Evolutionary conservation across 2,888 invertebrate species (phyloP).

Genomic region (Eupithecia centaureata): DNA sequence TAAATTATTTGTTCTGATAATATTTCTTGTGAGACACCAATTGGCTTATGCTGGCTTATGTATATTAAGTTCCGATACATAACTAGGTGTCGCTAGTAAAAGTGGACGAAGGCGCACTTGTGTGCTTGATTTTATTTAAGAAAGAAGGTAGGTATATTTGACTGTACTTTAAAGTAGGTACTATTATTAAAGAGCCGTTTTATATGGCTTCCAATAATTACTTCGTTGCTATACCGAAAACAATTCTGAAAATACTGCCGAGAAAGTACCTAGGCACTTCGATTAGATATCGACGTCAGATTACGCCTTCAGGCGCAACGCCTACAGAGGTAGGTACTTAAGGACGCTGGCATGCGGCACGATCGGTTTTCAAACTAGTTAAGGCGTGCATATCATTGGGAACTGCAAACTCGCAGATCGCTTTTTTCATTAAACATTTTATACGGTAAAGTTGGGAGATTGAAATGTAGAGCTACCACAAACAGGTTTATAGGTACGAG

Average conservation of each 20-base stretch:
- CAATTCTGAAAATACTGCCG: neutral
- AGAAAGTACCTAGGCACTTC: neutral
- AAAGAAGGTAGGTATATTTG: no score
- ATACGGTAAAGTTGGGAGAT: conserved; percentile 13
- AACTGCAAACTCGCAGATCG: conserved; percentile 22
- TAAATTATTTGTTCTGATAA: no score
- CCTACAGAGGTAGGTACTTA: conserved; percentile 12
- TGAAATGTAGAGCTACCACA: neutral
- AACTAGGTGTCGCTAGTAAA: no score
- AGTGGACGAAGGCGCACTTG: no score
- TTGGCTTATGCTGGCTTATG: no score
- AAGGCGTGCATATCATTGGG: conserved; percentile 39
- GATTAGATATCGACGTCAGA: conserved; percentile 18
- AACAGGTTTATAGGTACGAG: neutral
- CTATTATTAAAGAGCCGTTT: no score
- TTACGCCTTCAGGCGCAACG: conserved; percentile 17
- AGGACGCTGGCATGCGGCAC: conserved; percentile 42
- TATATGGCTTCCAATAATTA: no score
- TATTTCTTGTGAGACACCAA: no score
- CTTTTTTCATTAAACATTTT: conserved; percentile 41
- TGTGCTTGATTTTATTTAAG: no score
- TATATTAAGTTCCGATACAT: no score
- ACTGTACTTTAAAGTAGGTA: no score
- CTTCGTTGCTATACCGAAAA: no score
- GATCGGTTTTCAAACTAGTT: conserved; percentile 53